These are phyloP conservation scores for Hyppa rectilinea DNA, from an alignment of 2,888 invertebrate species.

Conservation along the genomic window DNA sequence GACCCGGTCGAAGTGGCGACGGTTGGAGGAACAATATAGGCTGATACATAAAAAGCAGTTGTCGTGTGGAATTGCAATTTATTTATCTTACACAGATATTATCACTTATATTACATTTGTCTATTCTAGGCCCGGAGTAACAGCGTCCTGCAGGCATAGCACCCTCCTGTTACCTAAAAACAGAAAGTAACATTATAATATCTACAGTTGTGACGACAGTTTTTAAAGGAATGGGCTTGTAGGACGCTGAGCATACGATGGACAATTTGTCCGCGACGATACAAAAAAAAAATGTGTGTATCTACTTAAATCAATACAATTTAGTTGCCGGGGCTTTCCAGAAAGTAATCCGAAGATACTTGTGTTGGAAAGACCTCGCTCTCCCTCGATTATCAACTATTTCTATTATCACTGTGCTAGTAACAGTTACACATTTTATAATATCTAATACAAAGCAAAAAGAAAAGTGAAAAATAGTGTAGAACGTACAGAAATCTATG, in stretches of 20 bases:
- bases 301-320: no score
- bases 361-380: no score
- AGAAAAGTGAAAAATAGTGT: no score
- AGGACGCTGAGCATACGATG: neutral
- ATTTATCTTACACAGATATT: conserved; percentile 86
- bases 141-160: conserved; percentile 63
- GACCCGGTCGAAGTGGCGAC: no score
- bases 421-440: no score
- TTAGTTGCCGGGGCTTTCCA: no score
- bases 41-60: conserved; percentile 6
- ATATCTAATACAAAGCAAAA: no score
- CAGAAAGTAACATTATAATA: conserved; percentile 5
- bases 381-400: no score
- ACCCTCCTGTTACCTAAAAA: conserved; percentile 60
- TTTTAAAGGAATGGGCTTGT: neutral
- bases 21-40: neutral
- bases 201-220: neutral
- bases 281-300: no score
- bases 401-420: no score
- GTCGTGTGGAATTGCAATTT: conserved; percentile 83
- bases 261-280: neutral
- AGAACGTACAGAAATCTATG: neutral
- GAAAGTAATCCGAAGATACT: no score
- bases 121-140: conserved; percentile 80
- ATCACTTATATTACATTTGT: conserved; percentile 79